phyloP scores from a whole-genome alignment of 1,140 invertebrate genomes.

The Forficula auricularia region DNA sequence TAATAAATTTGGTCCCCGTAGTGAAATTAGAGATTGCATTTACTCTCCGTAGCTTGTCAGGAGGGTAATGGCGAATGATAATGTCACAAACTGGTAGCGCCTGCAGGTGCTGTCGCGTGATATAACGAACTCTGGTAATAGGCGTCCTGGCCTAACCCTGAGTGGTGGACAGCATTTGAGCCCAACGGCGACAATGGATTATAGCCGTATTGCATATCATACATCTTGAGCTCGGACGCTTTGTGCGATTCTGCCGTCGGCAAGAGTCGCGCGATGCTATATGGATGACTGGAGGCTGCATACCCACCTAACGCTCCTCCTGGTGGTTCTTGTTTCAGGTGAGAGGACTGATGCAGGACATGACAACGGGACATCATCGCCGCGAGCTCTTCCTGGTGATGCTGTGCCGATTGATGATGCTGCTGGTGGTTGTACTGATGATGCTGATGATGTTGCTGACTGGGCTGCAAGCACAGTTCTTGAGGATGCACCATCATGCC shows the following conservation, averaged over 20 bases:
- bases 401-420: slow-evolving; percentile 26
- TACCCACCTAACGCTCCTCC: slow-evolving; percentile 19
- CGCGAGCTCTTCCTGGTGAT: slow-evolving; percentile 41
- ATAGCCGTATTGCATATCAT: slow-evolving; percentile 37
- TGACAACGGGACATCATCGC: slow-evolving; percentile 42
- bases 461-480: slow-evolving; percentile 26
- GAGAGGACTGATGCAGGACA: slow-evolving; percentile 32
- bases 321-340: slow-evolving; percentile 58
- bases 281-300: slow-evolving; percentile 65
- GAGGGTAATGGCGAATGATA: slow-evolving; percentile 6
- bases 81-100: slow-evolving; percentile 32
- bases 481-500: slow-evolving; percentile 17
- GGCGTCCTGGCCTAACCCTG: slow-evolving; percentile 44
- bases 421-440: slow-evolving; percentile 26
- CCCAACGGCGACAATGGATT: slow-evolving; percentile 39
- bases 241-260: slow-evolving; percentile 58
- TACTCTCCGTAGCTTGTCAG: no score
- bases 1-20: no score
- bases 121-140: slow-evolving; percentile 67
- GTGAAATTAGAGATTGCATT: no score
- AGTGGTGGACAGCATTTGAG: slow-evolving; percentile 31
- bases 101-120: slow-evolving; percentile 40
- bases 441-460: slow-evolving; percentile 27
- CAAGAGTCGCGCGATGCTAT: slow-evolving; percentile 80
- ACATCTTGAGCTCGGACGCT: slow-evolving; percentile 31